Evolutionary conservation across 1,140 invertebrate genomes (phyloP).

Genomic region (Caenorhabditis latens): DNA sequence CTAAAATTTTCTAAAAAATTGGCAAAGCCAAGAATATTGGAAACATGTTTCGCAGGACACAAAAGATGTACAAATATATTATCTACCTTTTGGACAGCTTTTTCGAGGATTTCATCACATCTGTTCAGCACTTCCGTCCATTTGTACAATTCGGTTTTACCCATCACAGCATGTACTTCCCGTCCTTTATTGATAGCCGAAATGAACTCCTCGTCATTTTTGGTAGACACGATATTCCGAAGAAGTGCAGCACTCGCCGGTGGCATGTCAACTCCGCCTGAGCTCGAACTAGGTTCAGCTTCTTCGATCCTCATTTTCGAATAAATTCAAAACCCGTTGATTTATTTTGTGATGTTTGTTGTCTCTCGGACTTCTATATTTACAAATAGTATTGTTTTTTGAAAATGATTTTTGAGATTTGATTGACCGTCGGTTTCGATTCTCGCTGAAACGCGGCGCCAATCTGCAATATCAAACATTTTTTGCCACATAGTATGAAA

Average conservation of each 20-base stretch:
- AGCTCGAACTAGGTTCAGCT: slow-evolving; percentile 25
- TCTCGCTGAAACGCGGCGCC: slow-evolving; percentile 48
- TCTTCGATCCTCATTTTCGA: slow-evolving; percentile 42
- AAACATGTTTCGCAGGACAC: not conserved
- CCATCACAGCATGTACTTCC: slow-evolving; percentile 50
- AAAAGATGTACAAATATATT: not conserved
- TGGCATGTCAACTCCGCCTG: slow-evolving; percentile 31
- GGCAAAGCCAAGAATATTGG: no score
- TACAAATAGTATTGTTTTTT: slow-evolving; percentile 19
- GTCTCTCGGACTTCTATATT: slow-evolving; percentile 30
- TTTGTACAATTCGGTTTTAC: slow-evolving; percentile 57
- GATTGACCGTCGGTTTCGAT: slow-evolving; percentile 49
- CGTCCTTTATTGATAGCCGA: slow-evolving; percentile 29
- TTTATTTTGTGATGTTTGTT: slow-evolving; percentile 6
- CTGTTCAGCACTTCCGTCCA: slow-evolving; percentile 61
- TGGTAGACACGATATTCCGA: slow-evolving; percentile 11
- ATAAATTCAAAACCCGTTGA: slow-evolving; percentile 14
- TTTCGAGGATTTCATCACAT: slow-evolving; percentile 62
- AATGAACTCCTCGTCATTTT: slow-evolving; percentile 20
- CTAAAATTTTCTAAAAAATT: no score
- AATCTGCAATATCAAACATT: slow-evolving; percentile 22
- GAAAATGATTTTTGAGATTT: slow-evolving; percentile 2
- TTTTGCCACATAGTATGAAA: not conserved
- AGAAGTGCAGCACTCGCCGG: slow-evolving; percentile 48
- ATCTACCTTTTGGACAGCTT: slow-evolving; percentile 15